Conservation (phyloP, 2,888 invertebrate species). For the Gisinianus flammeolus region DNA sequence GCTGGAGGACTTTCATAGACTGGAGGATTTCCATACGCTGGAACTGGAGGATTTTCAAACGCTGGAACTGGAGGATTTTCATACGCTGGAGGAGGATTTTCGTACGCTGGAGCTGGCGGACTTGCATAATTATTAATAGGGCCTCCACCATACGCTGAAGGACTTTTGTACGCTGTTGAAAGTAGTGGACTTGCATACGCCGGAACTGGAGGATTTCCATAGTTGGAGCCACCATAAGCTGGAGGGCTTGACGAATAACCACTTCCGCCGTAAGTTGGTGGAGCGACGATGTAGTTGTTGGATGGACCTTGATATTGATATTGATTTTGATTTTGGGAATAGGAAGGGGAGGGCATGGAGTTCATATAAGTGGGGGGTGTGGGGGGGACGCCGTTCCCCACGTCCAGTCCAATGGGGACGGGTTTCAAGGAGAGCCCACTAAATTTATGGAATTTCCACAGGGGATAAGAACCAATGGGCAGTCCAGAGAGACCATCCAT, state of each 20-base stretch:
- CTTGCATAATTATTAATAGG: too few species aligned
- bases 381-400: slow-evolving; percentile 42
- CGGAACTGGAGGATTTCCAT: neutral
- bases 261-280: neutral
- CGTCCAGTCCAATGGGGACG: slow-evolving; percentile 43
- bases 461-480: slow-evolving; percentile 41
- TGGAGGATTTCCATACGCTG: too few species aligned
- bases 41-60: too few species aligned
- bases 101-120: neutral
- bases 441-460: slow-evolving; percentile 46
- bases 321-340: neutral
- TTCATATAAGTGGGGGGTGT: slow-evolving; percentile 29
- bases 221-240: neutral
- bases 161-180: neutral
- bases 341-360: slow-evolving; percentile 13
- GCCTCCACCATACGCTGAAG: neutral
- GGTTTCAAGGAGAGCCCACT: slow-evolving; percentile 38
- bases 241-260: too few species aligned
- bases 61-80: too few species aligned
- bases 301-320: too few species aligned
- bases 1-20: too few species aligned
- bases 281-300: neutral
- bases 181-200: too few species aligned
- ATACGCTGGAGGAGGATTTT: too few species aligned
- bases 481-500: slow-evolving; percentile 14